Percentiles rank a stretch among this genome's conserved stretches.
Evolutionary conservation across 2,113 vertebrate species (phyloP).

Genomic region (Alectura lathami): DNA sequence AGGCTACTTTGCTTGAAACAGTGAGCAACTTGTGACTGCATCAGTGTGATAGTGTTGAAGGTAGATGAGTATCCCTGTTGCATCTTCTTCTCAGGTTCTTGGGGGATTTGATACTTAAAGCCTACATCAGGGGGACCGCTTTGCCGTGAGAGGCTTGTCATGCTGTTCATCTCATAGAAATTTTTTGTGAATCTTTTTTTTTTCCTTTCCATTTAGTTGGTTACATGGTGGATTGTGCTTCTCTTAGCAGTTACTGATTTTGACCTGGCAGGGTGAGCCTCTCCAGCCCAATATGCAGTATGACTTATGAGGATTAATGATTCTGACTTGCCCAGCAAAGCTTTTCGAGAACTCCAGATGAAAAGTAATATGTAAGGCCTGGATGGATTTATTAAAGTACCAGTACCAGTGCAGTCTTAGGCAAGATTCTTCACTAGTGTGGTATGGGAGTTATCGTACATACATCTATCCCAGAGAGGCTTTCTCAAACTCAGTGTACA

Average conservation of each 20-base stretch:
- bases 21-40: background rate
- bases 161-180: background rate
- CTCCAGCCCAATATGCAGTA: background rate
- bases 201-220: background rate
- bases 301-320: background rate
- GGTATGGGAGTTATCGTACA: background rate
- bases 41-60: background rate
- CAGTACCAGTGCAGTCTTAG: background rate
- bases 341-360: background rate
- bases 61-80: background rate
- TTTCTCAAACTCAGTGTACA: background rate
- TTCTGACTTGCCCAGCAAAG: background rate
- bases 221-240: background rate
- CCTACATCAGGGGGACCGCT: background rate
- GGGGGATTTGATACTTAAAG: background rate
- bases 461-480: background rate
- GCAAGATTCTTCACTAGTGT: background rate
- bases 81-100: background rate
- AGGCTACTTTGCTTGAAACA: background rate
- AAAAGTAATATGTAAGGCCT: background rate
- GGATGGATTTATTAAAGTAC: slow-evolving; percentile 25
- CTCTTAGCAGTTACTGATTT: background rate
- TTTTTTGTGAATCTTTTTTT: background rate
- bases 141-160: background rate
- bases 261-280: background rate